Conservation (phyloP, 2,888 invertebrate species). For the Podabrus alpinus region DNA sequence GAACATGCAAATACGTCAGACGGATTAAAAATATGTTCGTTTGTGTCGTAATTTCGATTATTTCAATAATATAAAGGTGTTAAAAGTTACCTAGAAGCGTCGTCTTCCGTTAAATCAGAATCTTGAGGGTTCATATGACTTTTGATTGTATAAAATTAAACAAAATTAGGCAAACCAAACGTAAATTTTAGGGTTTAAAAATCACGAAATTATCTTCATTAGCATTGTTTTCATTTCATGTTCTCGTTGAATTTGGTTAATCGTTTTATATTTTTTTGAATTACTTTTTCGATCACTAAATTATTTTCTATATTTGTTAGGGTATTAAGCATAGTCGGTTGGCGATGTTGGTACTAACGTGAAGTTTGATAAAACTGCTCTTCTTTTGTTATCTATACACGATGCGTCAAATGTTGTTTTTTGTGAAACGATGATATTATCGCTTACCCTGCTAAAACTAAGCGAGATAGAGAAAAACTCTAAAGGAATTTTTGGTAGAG, state of each 20-base stretch:
- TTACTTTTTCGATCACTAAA: constrained; percentile 2
- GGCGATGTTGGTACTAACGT: background rate
- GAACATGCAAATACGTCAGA: background rate
- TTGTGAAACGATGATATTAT: background rate
- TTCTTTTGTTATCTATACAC: too few relatives aligned
- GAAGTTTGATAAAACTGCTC: too few relatives aligned
- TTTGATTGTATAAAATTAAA: constrained; percentile 32
- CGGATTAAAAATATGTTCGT: background rate
- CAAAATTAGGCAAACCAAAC: constrained; percentile 30
- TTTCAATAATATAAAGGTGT: background rate
- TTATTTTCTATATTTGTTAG: background rate
- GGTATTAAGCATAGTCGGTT: background rate
- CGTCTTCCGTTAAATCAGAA: constrained; percentile 55
- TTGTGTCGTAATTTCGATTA: background rate
- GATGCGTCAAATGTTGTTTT: background rate
- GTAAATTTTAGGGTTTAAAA: background rate
- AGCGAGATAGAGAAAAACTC: too few relatives aligned
- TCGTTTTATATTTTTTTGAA: constrained; percentile 2
- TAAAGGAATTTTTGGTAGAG: too few relatives aligned
- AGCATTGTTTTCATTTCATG: constrained; percentile 11
- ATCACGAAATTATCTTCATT: constrained; percentile 8
- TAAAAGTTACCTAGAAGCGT: constrained; percentile 58
- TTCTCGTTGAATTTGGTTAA: constrained; percentile 1
- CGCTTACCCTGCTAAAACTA: too few relatives aligned
- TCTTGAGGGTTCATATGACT: constrained; percentile 58